phyloP scores from a whole-genome alignment of 2,888 invertebrate species.

The Conistra vaccinii region DNA sequence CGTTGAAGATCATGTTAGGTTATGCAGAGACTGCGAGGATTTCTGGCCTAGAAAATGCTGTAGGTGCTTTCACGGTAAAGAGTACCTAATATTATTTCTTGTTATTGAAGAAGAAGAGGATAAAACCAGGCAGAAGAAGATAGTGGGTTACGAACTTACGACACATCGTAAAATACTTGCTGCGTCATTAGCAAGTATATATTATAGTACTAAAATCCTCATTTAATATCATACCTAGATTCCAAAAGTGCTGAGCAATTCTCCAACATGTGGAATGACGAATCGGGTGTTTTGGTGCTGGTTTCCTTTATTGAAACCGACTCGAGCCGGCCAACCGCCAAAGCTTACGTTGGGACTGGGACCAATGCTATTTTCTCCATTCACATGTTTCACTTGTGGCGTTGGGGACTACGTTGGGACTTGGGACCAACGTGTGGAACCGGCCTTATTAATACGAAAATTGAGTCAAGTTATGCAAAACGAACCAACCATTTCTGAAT shows the following conservation, averaged over 20 bases:
- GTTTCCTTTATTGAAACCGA: not conserved
- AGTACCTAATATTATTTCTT: not conserved
- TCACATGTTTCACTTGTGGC: not conserved
- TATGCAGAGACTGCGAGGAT: not conserved
- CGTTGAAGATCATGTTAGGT: not conserved
- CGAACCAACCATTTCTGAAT: not conserved
- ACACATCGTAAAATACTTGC: not conserved
- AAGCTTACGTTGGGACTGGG: not conserved
- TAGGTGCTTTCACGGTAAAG: not conserved
- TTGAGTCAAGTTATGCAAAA: not conserved
- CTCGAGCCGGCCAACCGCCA: no score
- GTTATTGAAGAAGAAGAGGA: not conserved
- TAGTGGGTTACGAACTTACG: not conserved
- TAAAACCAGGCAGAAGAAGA: not conserved
- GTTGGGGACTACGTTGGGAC: not conserved
- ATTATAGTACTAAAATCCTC: not conserved
- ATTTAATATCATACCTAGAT: not conserved
- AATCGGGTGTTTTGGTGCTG: not conserved
- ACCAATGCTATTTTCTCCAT: not conserved
- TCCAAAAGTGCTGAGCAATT: not conserved
- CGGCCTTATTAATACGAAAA: not conserved
- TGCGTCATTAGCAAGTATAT: not conserved
- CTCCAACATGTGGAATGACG: not conserved
- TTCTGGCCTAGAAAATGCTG: not conserved
- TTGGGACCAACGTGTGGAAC: not conserved